Evolutionary conservation across 2,113 vertebrate genomes (phyloP).

Genomic region (Rutilus rutilus): DNA sequence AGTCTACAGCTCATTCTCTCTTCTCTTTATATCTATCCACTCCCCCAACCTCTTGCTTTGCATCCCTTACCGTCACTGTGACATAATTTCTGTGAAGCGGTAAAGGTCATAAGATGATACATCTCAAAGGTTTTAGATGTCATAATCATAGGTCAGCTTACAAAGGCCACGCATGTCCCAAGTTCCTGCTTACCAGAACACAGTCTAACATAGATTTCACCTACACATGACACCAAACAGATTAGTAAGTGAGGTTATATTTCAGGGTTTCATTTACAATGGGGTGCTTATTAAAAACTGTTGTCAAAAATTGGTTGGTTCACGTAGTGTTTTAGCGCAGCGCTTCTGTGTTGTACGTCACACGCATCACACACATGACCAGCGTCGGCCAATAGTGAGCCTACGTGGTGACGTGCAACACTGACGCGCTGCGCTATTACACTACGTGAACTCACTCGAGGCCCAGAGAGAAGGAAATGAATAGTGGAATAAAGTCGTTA

Average conservation of each 20-base stretch:
- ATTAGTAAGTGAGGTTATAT: background rate
- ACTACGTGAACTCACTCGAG: too few relatives aligned
- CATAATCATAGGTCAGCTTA: background rate
- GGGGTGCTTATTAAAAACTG: background rate
- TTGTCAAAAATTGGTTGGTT: too few relatives aligned
- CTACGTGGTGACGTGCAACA: too few relatives aligned
- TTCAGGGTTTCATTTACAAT: background rate
- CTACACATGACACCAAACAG: background rate
- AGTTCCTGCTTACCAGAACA: background rate
- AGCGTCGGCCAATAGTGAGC: too few relatives aligned
- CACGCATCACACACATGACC: too few relatives aligned
- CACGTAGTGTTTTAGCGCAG: too few relatives aligned
- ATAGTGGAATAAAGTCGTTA: too few relatives aligned
- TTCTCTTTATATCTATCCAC: background rate
- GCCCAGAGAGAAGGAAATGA: too few relatives aligned
- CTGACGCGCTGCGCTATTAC: too few relatives aligned
- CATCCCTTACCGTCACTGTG: background rate
- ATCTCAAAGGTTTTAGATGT: slow-evolving; percentile 17
- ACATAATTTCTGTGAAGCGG: slow-evolving; percentile 14
- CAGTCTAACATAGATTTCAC: background rate
- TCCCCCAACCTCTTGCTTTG: background rate
- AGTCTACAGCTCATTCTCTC: background rate
- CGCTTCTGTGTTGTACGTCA: too few relatives aligned
- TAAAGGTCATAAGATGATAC: slow-evolving; percentile 13
- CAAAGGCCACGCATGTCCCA: background rate